A percentile compares a stretch with the other conserved stretches of the same genome.
phyloP scores from a whole-genome alignment of 2,888 invertebrate genomes.

The Acanthosepion esculentum region DNA sequence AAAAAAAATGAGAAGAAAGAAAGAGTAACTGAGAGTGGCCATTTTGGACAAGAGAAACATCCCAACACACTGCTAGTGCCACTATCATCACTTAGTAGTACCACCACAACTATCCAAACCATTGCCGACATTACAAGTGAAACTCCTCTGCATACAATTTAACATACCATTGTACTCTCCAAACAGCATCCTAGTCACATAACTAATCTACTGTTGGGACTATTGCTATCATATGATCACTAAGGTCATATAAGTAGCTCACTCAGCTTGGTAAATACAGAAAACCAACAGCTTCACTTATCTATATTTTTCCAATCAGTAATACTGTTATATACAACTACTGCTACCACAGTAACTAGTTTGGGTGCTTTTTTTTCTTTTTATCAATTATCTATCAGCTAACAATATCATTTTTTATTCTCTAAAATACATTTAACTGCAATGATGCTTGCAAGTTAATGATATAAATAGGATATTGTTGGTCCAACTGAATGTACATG shows the following conservation, averaged over 20 bases:
- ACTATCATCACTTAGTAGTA: not conserved
- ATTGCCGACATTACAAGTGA: not conserved
- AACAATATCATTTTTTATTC: too few species aligned
- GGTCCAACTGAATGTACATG: too few species aligned
- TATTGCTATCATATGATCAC: not conserved
- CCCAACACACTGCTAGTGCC: not conserved
- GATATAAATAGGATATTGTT: too few species aligned
- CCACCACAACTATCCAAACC: not conserved
- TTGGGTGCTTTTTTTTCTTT: too few species aligned
- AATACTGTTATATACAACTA: too few species aligned
- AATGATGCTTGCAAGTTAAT: too few species aligned
- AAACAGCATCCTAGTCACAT: constrained; percentile 33
- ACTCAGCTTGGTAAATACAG: too few species aligned
- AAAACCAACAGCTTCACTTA: too few species aligned
- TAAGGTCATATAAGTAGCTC: not conserved
- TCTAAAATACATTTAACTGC: too few species aligned
- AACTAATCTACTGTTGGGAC: not conserved
- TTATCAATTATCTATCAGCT: too few species aligned
- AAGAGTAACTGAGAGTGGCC: not conserved
- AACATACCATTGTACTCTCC: not conserved
- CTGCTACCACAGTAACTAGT: too few species aligned
- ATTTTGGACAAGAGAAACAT: not conserved
- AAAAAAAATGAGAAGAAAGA: not conserved
- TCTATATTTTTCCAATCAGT: too few species aligned
- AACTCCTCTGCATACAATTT: not conserved